phyloP scores from a whole-genome alignment of 2,888 invertebrate genomes.

The Antheraea assamensis region DNA sequence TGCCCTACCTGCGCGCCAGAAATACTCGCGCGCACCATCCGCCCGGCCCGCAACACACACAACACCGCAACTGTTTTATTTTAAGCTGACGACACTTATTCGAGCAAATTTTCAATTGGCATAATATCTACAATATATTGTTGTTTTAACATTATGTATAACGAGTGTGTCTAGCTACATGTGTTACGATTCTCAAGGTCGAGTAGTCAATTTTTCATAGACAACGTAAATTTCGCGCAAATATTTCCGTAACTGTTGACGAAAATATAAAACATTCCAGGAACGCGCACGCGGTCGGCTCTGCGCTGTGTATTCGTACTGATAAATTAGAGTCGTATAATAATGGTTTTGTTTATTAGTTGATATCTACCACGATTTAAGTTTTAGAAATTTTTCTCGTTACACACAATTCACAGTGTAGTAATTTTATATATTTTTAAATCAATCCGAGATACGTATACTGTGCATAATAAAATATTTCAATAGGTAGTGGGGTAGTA shows the following conservation, averaged over 20 bases:
- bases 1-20: conserved; percentile 77
- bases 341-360: neutral
- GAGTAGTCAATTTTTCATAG: neutral
- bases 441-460: neutral
- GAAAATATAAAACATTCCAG: conserved; percentile 12
- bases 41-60: conserved; percentile 51
- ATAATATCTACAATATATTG: conserved; percentile 30
- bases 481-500: neutral
- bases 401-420: neutral
- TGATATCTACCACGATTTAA: neutral
- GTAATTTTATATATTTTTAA: neutral
- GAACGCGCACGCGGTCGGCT: conserved; percentile 3
- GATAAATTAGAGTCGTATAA: neutral
- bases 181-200: neutral
- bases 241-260: conserved; percentile 5
- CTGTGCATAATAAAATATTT: neutral
- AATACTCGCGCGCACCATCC: conserved; percentile 70
- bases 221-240: neutral
- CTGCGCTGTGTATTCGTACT: conserved; percentile 1
- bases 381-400: neutral
- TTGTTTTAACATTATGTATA: conserved; percentile 30
- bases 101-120: conserved; percentile 33
- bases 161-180: neutral
- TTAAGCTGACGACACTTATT: conserved; percentile 45
- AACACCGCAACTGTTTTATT: conserved; percentile 55